A percentile compares a stretch with the other conserved stretches of the same genome.
Evolutionary conservation across 1,140 invertebrate genomes (phyloP).

Genomic region (Rhyacophila brunnea): DNA sequence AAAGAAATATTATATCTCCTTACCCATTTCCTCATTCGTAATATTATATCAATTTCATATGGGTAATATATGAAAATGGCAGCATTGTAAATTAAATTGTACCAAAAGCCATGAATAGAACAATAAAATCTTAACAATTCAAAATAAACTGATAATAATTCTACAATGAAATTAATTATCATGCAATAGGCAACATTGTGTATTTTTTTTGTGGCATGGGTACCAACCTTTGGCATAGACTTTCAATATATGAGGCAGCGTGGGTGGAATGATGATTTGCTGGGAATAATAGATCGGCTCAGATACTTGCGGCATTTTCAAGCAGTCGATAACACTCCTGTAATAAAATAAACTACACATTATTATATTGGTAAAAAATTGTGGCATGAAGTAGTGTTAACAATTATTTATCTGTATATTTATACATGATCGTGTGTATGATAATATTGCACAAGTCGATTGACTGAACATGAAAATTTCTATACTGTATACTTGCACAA

Average conservation of each 20-base stretch:
- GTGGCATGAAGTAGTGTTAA: no score
- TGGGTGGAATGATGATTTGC: constrained; percentile 67
- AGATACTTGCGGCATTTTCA: constrained; percentile 27
- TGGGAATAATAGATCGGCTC: constrained; percentile 53
- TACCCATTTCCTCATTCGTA: no score
- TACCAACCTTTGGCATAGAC: constrained; percentile 81
- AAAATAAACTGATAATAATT: not conserved
- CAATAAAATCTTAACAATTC: not conserved
- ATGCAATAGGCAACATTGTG: not conserved
- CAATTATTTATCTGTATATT: no score
- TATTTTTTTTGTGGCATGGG: no score
- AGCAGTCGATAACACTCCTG: no score
- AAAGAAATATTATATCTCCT: no score
- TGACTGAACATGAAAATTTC: no score
- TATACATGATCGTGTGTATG: no score
- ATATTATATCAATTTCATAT: not conserved
- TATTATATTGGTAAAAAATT: no score
- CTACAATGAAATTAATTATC: not conserved
- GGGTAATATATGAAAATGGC: not conserved
- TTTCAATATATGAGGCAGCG: constrained; percentile 79
- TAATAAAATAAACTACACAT: no score
- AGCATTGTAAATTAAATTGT: not conserved
- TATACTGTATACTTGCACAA: no score
- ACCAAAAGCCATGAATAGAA: not conserved
- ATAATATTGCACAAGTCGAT: no score